phyloP scores from a whole-genome alignment of 2,888 invertebrate species.

The Acronicta alni region DNA sequence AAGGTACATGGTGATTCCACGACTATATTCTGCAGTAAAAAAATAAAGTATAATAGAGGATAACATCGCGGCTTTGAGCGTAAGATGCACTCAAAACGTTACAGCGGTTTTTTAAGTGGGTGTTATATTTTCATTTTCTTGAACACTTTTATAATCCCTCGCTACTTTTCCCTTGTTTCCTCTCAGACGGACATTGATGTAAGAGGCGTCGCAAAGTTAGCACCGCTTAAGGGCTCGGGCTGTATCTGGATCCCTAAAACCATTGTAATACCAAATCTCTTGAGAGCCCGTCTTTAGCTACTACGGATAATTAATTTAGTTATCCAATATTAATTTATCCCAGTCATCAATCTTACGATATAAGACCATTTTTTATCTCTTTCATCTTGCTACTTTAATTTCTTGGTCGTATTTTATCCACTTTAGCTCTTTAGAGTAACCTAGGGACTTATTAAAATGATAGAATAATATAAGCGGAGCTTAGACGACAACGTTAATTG shows the following conservation, averaged over 20 bases:
- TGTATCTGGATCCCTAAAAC: conserved; percentile 19
- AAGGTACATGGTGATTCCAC: no score
- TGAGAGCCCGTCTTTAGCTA: conserved; percentile 13
- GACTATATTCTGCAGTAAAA: no score
- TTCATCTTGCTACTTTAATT: conserved; percentile 1
- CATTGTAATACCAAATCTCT: conserved; percentile 20
- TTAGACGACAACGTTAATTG: background rate
- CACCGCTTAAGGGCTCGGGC: conserved; percentile 1
- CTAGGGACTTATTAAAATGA: background rate
- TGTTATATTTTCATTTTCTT: background rate
- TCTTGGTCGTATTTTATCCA: background rate
- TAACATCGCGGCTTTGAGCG: no score
- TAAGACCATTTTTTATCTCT: conserved; percentile 14
- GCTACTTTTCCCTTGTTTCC: conserved; percentile 11
- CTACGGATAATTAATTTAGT: conserved; percentile 44
- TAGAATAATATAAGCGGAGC: background rate
- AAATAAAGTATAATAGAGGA: no score
- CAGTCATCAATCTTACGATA: conserved; percentile 35
- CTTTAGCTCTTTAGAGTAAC: background rate
- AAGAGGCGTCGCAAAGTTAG: conserved; percentile 16
- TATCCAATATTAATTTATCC: conserved; percentile 37
- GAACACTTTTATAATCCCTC: conserved; percentile 1
- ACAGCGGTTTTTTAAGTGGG: no score
- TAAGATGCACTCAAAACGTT: no score
- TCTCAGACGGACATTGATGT: conserved; percentile 18